Percentiles rank a stretch among this genome's conserved stretches.
Conservation (phyloP, 1,140 invertebrate species). For the Wasmannia auropunctata region DNA sequence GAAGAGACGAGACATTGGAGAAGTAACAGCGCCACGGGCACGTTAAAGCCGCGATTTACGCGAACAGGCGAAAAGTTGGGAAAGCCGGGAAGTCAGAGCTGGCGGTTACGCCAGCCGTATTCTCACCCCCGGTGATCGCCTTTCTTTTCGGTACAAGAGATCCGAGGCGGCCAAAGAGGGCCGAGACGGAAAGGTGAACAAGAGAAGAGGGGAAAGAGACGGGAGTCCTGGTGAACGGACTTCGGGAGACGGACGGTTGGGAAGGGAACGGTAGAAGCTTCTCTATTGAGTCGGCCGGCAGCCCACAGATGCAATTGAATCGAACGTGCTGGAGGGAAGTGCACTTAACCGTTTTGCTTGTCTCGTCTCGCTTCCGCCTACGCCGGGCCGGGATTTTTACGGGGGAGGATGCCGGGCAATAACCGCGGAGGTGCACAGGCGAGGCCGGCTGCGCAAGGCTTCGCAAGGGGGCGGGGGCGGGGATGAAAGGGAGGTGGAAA, state of each 20-base stretch:
- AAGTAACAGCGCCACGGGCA: conserved; percentile 29
- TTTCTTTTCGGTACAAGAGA: conserved; percentile 39
- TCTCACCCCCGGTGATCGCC: conserved; percentile 15
- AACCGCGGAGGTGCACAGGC: conserved; percentile 26
- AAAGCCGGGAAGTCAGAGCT: background rate
- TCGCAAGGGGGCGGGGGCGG: background rate
- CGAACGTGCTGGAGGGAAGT: conserved; percentile 75
- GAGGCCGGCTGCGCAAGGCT: background rate
- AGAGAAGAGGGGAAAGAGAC: background rate
- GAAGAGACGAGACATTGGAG: conserved; percentile 24
- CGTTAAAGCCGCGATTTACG: conserved; percentile 51
- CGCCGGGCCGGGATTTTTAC: conserved; percentile 25
- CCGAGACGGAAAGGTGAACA: conserved; percentile 17
- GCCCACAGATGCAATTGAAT: conserved; percentile 76
- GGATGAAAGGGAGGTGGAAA: no score
- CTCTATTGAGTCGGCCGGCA: conserved; percentile 69
- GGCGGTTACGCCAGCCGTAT: conserved; percentile 17
- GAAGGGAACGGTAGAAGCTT: background rate
- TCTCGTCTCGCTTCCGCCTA: conserved; percentile 67
- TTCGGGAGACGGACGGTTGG: background rate
- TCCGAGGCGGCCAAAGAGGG: background rate
- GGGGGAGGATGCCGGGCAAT: conserved; percentile 53
- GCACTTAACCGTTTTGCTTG: conserved; percentile 76
- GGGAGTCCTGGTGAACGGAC: background rate
- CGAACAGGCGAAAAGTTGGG: conserved; percentile 8